Conservation (phyloP, 1,140 invertebrate genomes). For the Solenopsis invicta region DNA sequence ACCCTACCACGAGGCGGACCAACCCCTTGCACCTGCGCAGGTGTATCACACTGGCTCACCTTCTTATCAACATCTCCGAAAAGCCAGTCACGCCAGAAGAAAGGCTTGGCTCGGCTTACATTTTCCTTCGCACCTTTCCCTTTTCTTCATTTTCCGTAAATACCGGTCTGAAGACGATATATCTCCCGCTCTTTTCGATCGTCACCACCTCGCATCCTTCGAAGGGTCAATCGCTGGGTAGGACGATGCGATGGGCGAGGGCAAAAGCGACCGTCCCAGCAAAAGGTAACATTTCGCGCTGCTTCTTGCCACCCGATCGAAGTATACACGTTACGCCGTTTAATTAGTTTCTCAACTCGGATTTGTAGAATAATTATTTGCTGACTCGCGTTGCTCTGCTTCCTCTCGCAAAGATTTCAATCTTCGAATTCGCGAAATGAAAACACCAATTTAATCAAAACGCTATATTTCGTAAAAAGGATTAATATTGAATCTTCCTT, state of each 20-base stretch:
- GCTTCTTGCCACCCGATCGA: conserved; percentile 45
- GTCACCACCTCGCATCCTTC: conserved; percentile 14
- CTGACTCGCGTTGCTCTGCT: neutral
- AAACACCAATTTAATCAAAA: neutral
- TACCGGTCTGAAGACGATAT: neutral
- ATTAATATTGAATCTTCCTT: neutral
- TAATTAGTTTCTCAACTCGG: neutral
- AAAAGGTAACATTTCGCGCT: conserved; percentile 80
- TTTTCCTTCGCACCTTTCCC: conserved; percentile 9
- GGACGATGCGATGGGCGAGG: conserved; percentile 84
- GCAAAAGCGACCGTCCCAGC: conserved; percentile 80
- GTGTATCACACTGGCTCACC: conserved; percentile 69
- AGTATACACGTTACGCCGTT: neutral
- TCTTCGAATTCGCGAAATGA: neutral
- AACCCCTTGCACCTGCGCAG: conserved; percentile 73
- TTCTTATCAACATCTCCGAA: conserved; percentile 81
- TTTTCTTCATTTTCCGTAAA: conserved; percentile 1
- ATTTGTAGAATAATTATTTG: neutral
- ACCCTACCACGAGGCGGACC: neutral
- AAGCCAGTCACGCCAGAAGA: conserved; percentile 79
- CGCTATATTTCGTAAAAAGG: neutral
- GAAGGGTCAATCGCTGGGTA: conserved; percentile 47
- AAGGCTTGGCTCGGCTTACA: conserved; percentile 64
- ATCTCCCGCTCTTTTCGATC: neutral
- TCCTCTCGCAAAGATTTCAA: neutral